phyloP scores from a whole-genome alignment of 2,797 vertebrate genomes.

The Sorex maritimensis region DNA sequence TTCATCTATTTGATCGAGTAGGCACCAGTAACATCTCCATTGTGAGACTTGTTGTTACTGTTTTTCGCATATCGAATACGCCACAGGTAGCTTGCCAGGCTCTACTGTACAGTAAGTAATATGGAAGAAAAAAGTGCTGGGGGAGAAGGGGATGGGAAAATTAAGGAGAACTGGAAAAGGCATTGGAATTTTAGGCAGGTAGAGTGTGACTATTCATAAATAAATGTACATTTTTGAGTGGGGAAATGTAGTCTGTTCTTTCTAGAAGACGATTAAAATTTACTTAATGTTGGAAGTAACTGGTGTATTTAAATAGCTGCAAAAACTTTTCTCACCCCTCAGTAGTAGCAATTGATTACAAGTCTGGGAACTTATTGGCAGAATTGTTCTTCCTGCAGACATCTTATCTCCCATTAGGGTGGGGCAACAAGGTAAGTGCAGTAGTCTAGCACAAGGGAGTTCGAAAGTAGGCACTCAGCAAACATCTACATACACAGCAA shows the following conservation, averaged over 20 bases:
- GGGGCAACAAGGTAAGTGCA: not conserved
- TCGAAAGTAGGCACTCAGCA: not conserved
- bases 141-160: not conserved
- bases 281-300: not conserved
- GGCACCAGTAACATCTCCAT: no score
- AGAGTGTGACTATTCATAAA: not conserved
- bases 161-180: not conserved
- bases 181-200: not conserved
- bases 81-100: no score
- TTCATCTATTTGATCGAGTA: no score
- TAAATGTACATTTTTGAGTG: not conserved
- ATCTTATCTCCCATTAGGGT: not conserved
- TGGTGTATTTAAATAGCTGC: not conserved
- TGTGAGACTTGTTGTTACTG: no score
- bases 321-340: not conserved
- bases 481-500: not conserved
- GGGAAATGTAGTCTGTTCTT: conserved; percentile 24
- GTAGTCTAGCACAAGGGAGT: not conserved
- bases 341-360: not conserved
- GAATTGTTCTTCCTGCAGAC: not conserved
- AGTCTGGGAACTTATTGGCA: not conserved
- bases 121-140: not conserved
- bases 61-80: no score
- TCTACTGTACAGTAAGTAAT: not conserved
- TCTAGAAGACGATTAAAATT: conserved; percentile 15